Conservation (phyloP, 1,140 invertebrate genomes). For the Reticulitermes speratus region DNA sequence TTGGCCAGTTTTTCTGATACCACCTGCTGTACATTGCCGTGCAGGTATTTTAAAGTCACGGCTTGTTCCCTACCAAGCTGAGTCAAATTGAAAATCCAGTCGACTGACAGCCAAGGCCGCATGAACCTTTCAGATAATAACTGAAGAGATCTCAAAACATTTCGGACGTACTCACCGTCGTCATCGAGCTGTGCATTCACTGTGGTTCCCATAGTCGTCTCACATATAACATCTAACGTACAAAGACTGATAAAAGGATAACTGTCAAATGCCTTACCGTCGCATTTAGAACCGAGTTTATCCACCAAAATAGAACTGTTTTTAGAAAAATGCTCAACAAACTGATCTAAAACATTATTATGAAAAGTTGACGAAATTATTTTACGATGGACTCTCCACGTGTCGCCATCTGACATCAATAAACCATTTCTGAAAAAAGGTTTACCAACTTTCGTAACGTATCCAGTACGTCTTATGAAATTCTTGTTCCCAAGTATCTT, state of each 20-base stretch:
- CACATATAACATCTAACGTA: not conserved
- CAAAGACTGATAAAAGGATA: not conserved
- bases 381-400: not conserved
- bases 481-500: not conserved
- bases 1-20: not conserved
- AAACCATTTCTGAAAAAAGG: slow-evolving; percentile 16
- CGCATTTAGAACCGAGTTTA: not conserved
- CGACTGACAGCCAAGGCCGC: not conserved
- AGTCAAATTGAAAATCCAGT: slow-evolving; percentile 1
- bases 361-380: slow-evolving; percentile 4
- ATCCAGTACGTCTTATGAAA: not conserved
- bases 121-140: not conserved
- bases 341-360: not conserved
- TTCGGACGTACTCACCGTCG: not conserved
- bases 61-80: not conserved
- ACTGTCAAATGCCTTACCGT: not conserved
- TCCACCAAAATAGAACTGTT: not conserved
- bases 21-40: not conserved
- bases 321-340: not conserved
- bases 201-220: not conserved
- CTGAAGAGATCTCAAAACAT: not conserved
- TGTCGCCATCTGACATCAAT: slow-evolving; percentile 1
- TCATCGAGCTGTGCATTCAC: not conserved
- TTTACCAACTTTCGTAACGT: not conserved
- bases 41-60: not conserved